Conservation (phyloP, 2,797 vertebrate genomes). For the Hyperoplus lanceolatus region DNA sequence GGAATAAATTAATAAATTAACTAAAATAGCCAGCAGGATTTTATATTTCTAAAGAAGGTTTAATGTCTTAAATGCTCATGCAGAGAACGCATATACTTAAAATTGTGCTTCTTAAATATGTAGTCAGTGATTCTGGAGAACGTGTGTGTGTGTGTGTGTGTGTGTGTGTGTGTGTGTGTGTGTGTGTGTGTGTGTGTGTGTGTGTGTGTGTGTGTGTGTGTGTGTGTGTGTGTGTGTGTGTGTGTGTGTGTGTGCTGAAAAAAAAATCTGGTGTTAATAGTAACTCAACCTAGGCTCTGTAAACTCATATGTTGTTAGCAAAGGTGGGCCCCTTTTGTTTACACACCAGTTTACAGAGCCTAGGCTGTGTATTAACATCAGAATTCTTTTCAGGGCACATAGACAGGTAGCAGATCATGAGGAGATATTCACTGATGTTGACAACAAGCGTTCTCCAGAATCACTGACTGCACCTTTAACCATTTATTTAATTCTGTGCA, state of each 20-base stretch:
- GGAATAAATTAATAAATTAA: conserved; percentile 43
- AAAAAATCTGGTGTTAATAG: neutral
- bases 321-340: no score
- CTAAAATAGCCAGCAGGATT: conserved; percentile 1
- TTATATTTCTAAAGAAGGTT: conserved; percentile 14
- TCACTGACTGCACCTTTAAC: no score
- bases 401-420: no score
- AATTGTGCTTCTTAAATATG: neutral
- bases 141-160: neutral
- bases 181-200: neutral
- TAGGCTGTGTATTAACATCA: no score
- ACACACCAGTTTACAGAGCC: no score
- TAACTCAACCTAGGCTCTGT: no score
- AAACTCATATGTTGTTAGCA: no score
- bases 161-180: neutral
- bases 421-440: no score
- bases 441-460: no score
- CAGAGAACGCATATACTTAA: neutral
- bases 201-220: neutral
- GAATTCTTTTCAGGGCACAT: no score
- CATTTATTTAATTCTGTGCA: no score
- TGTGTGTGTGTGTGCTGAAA: conserved; percentile 2
- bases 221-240: conserved; percentile 10
- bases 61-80: conserved; percentile 37
- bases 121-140: no score